Percentiles rank a stretch among this genome's conserved stretches.
These are phyloP conservation scores for Lethenteron camtschaticum DNA, from an alignment of 2,113 vertebrate species.

Conservation along the genomic window DNA sequence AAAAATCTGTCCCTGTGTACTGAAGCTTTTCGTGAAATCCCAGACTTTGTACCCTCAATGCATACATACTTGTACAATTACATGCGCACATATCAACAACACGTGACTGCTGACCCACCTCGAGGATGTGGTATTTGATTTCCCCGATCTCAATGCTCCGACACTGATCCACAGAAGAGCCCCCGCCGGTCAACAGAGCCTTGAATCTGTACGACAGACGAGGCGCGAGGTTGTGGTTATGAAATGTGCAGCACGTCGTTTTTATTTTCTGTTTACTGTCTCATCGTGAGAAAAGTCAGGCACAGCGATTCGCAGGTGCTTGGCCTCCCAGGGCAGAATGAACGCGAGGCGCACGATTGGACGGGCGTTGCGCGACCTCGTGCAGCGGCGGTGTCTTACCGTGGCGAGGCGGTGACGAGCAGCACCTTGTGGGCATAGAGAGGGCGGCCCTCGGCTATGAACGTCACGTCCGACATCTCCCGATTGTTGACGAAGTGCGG, in stretches of 20 bases:
- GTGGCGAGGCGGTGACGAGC: conserved; percentile 75
- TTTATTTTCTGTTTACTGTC: too few relatives aligned
- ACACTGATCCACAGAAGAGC: background rate
- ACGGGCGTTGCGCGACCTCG: too few relatives aligned
- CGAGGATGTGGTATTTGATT: conserved; percentile 4
- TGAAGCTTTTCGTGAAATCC: too few relatives aligned
- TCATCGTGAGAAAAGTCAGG: too few relatives aligned
- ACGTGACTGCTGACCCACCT: background rate
- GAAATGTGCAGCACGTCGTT: too few relatives aligned
- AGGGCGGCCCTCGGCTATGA: conserved; percentile 66
- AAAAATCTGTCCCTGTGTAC: too few relatives aligned
- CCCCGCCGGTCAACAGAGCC: background rate
- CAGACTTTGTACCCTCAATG: too few relatives aligned
- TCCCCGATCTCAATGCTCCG: conserved; percentile 3
- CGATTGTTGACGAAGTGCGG: conserved; percentile 87
- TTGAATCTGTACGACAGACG: background rate
- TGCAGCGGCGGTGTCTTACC: conserved; percentile 23
- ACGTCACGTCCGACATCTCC: conserved; percentile 92
- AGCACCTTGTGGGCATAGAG: conserved; percentile 94
- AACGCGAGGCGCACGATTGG: too few relatives aligned
- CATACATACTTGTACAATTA: too few relatives aligned
- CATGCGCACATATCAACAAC: too few relatives aligned
- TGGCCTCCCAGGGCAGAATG: too few relatives aligned
- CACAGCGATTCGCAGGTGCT: too few relatives aligned
- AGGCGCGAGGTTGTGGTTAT: background rate